Evolutionary conservation across 2,797 vertebrate species (phyloP).

Genomic region (Taenioides sp.): DNA sequence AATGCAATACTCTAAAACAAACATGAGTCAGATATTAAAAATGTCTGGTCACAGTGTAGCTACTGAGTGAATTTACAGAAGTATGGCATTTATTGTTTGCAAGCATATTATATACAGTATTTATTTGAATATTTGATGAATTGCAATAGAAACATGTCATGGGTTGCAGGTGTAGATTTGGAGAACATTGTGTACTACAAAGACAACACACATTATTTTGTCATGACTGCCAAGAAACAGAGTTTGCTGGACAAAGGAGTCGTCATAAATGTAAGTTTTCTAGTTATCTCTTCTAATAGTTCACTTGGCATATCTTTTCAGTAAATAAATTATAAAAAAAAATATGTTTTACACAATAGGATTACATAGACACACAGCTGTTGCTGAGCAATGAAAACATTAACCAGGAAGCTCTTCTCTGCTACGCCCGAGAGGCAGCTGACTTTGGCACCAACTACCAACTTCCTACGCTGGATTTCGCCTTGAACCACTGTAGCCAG

Average conservation of each 20-base stretch:
- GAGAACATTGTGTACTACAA: slow-evolving; percentile 99
- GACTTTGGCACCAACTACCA: slow-evolving; percentile 97
- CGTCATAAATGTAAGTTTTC: slow-evolving; percentile 85
- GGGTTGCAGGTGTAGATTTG: slow-evolving; percentile 88
- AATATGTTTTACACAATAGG: slow-evolving; percentile 71
- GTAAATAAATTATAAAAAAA: neutral
- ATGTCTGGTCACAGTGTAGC: too few species aligned
- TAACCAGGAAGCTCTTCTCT: slow-evolving; percentile 91
- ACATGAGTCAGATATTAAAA: neutral
- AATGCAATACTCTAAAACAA: neutral
- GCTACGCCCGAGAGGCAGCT: slow-evolving; percentile 93
- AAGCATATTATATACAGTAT: neutral
- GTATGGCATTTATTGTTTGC: too few species aligned
- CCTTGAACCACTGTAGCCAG: slow-evolving; percentile 91
- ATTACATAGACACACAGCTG: slow-evolving; percentile 89
- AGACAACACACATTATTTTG: slow-evolving; percentile 98
- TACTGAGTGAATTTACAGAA: too few species aligned
- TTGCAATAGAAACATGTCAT: neutral
- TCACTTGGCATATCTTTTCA: slow-evolving; percentile 15
- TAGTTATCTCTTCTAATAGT: neutral
- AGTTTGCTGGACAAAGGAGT: slow-evolving; percentile 96
- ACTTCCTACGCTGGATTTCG: slow-evolving; percentile 93
- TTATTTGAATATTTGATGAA: neutral
- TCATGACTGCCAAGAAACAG: slow-evolving; percentile 99
- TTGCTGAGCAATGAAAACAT: slow-evolving; percentile 90